Conservation (phyloP, 2,113 vertebrate genomes). For the Perognathus longimembris region DNA sequence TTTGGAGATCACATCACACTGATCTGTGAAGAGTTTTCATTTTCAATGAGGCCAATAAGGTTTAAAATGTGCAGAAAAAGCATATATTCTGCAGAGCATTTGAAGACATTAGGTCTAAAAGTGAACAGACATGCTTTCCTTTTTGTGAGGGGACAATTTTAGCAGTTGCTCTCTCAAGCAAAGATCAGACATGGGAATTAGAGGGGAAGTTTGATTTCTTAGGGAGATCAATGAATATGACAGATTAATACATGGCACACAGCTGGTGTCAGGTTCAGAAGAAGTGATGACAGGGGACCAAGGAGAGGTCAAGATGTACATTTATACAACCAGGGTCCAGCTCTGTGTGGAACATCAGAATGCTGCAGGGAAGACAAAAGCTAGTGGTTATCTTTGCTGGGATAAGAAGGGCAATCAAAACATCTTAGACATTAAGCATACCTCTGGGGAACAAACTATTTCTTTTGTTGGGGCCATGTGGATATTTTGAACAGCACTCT, state of each 20-base stretch:
- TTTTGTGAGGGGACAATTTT: conserved; percentile 57
- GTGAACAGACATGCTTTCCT: conserved; percentile 51
- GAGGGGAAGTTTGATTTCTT: conserved; percentile 78
- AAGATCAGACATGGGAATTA: conserved; percentile 79
- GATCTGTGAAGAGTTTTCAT: conserved; percentile 75
- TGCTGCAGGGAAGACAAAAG: conserved; percentile 16
- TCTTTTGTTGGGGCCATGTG: conserved; percentile 4
- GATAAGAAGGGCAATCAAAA: conserved; percentile 47
- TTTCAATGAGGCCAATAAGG: conserved; percentile 67
- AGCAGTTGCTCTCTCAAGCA: conserved; percentile 68
- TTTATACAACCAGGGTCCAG: conserved; percentile 48
- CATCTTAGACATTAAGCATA: not conserved
- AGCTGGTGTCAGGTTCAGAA: conserved; percentile 73
- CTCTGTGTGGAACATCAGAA: conserved; percentile 53
- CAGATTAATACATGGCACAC: conserved; percentile 79
- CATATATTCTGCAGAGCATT: conserved; percentile 68
- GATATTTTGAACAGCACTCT: not conserved
- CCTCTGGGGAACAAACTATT: not conserved
- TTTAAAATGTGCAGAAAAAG: conserved; percentile 74
- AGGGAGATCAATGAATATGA: conserved; percentile 81
- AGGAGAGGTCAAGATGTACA: conserved; percentile 58
- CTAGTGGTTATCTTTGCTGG: conserved; percentile 16
- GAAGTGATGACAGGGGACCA: conserved; percentile 64
- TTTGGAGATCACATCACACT: conserved; percentile 73
- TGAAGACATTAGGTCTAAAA: conserved; percentile 56